Evolutionary conservation across 2,113 vertebrate species (phyloP).

Genomic region (Hystrix brachyura): DNA sequence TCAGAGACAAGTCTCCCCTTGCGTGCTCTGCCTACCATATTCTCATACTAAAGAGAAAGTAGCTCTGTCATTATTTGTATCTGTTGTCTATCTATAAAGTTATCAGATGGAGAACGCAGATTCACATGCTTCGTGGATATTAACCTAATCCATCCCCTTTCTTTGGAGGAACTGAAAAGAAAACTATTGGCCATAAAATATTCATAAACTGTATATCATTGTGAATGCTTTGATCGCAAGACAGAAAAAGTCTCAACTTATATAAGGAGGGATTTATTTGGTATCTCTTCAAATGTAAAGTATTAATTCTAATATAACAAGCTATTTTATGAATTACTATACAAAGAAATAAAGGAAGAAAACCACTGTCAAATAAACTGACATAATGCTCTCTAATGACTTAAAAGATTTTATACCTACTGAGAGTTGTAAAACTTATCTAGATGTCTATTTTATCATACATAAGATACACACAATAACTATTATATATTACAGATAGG

Average conservation of each 20-base stretch:
- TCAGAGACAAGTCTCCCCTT: background rate
- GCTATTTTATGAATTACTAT: constrained; percentile 41
- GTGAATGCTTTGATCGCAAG: background rate
- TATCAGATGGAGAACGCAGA: constrained; percentile 4
- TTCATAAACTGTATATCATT: background rate
- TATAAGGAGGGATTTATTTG: constrained; percentile 7
- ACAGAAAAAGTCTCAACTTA: constrained; percentile 28
- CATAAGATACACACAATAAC: background rate
- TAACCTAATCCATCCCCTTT: background rate
- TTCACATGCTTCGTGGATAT: background rate
- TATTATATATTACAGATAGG: background rate
- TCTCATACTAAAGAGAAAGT: background rate
- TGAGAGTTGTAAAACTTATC: background rate
- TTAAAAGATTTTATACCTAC: background rate
- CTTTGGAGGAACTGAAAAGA: background rate
- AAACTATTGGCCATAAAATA: constrained; percentile 5
- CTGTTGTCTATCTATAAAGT: background rate
- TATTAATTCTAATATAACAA: background rate
- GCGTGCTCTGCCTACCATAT: background rate
- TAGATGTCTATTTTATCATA: background rate
- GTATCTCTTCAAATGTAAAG: constrained; percentile 44
- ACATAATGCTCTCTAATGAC: background rate
- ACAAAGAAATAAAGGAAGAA: background rate
- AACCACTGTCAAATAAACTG: background rate
- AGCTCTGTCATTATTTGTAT: background rate